Conservation (phyloP, 2,113 vertebrate genomes). For the Datnioides undecimradiatus region DNA sequence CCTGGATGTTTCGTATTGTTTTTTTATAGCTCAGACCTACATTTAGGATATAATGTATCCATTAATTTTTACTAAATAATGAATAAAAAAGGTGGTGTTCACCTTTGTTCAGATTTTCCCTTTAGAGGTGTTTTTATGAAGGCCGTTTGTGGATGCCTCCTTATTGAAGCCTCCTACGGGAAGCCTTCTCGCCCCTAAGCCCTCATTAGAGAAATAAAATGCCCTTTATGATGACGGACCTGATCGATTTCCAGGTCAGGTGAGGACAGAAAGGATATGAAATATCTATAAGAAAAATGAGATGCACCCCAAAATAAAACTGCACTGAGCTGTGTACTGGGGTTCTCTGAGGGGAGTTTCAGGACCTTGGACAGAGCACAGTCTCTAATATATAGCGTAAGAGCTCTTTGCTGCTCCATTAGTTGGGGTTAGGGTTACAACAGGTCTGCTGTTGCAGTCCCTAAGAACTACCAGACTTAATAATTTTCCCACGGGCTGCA, state of each 20-base stretch:
- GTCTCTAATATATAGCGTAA: neutral
- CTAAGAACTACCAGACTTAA: neutral
- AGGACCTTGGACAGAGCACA: slow-evolving; percentile 55
- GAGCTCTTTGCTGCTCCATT: neutral
- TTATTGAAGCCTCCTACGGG: slow-evolving; percentile 7
- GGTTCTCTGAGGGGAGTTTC: neutral
- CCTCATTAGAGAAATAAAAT: slow-evolving; percentile 44
- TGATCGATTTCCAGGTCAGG: slow-evolving; percentile 36
- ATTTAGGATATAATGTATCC: neutral
- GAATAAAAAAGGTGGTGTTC: neutral
- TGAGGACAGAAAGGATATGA: slow-evolving; percentile 4
- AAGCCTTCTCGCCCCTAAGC: neutral
- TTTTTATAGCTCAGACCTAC: neutral
- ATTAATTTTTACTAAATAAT: neutral
- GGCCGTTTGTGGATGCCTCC: slow-evolving; percentile 3
- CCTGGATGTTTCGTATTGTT: neutral
- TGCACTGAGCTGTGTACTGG: neutral
- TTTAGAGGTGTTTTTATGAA: neutral
- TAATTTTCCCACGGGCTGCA: neutral
- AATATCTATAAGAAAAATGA: slow-evolving; percentile 4
- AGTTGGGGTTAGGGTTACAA: neutral
- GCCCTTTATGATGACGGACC: slow-evolving; percentile 7
- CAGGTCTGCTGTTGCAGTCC: neutral
- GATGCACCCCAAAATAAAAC: slow-evolving; percentile 12
- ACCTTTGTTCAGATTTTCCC: neutral